Base-by-base conservation (phyloP, 2,888 invertebrate genomes). In the Mesochorus sp. region DNA sequence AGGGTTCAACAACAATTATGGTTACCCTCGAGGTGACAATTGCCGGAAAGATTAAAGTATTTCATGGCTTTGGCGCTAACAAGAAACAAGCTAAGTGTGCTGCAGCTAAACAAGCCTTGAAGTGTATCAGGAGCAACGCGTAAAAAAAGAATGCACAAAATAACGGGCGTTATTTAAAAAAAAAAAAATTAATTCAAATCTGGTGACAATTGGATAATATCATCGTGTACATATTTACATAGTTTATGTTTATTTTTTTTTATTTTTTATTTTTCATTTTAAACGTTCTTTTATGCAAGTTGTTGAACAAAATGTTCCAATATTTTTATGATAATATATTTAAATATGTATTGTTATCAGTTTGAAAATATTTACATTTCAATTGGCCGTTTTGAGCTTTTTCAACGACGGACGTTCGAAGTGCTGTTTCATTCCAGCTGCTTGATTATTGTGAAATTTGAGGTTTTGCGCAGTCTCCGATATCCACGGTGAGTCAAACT, bases 401-500 rank as follows among this genome's bases (percentile, higher is more conserved):
- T 94, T 94, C 51, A 93, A 90, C 0, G 97, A 94, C 0, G 99
- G 99, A 81, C 96, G 94, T 0, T 98, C 97, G 90, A 99, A 99
- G 1, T 95, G 93, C 91, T 97, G 98, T 86, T 97, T 97, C 93
- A 97, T 95, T 14, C 98, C 99, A 10, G 98, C 99, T 0, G 98
- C 96, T 90, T 96, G 96, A 88, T 95, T 95, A 83, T 94, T 94
- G 86, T 96, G 95, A 87, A 97, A 97, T 91, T 97, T 97, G 47
- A 96, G 92, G 89, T 97, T 97, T 89, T 96, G 96, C 0, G 96
- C 93, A 0, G 97, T 97, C 87, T 99, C 98, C 6, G 96, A 95
- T 77, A 96, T 96, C 99, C 99, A 99, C 0, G 99, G 98, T 0
- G 98, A 98, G 89, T 99, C 98, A 87, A 98, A 98, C 88, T 97